Base-by-base conservation (phyloP, 2,797 vertebrate species). In the Scarus forsteni region DNA sequence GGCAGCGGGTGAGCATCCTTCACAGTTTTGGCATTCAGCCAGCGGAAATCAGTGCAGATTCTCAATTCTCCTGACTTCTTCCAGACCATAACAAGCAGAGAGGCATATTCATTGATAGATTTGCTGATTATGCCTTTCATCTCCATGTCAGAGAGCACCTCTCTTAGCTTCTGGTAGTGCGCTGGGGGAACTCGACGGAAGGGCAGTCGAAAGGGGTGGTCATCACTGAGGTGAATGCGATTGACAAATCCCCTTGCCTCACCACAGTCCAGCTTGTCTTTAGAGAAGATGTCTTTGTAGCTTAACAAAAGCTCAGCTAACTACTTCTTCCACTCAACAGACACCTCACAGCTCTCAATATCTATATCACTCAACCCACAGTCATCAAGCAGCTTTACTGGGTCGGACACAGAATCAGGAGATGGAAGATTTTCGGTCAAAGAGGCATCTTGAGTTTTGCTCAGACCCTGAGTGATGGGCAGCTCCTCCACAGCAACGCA, bases 21-120 rank as follows among this genome's bases (percentile, higher is more conserved):
- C 0, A 73, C 8, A 0, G 76, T 83, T 3, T 48, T n/a, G 0
- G 70, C 70, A 52, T 83, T 83, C 9, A 83, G 14, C 70, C 66
- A 78, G 10, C 57, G 48, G 34, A 79, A 79, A 7, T 83, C 63
- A 0, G 55, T 73, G 19, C 54, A 75, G 1, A 64, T 50, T 4
- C 60, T 3, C 14, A 81, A 6, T 0, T 63, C 42, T 11, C 75
- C 49, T 2, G 73, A 60, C 16, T 66, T 80, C 35, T 76, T 76
- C 80, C 63, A 72, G 19, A 75, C 60, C 19, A 82, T 45, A 10
- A 79, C 66, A 0, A 80, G 18, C 0, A 66, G 62, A 0, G 80
- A 83, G 3, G 62, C 57, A 44, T 70, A 75, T 8, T 81, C 58
- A n/a, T 53, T 68, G 0, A 18, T 3, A 0, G 79, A 77, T 1